Conservation (phyloP, 1,140 invertebrate genomes). For the Metopolophium dirhodum region DNA sequence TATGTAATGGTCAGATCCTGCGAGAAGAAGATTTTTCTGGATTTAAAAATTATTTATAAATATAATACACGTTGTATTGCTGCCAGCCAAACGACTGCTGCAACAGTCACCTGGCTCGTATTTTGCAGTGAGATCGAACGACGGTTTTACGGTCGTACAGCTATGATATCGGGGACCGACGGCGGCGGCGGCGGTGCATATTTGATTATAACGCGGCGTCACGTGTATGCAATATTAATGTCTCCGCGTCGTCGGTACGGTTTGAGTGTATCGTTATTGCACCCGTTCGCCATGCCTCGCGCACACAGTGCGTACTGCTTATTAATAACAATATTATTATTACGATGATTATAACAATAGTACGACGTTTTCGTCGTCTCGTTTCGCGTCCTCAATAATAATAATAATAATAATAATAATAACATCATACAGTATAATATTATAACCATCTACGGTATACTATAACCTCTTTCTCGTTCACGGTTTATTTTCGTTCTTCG, state of each 20-base stretch:
- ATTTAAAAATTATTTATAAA: too few species aligned
- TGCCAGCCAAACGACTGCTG: not conserved
- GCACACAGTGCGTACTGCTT: not conserved
- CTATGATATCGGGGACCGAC: not conserved
- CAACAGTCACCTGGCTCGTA: not conserved
- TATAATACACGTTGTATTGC: not conserved
- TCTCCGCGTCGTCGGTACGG: not conserved
- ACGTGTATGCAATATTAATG: slow-evolving; percentile 41
- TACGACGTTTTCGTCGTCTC: not conserved
- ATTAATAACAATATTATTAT: too few species aligned
- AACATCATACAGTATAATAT: not conserved
- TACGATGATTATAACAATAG: not conserved
- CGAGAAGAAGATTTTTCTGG: not conserved
- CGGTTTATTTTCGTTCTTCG: not conserved
- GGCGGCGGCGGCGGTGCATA: not conserved
- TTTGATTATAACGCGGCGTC: slow-evolving; percentile 28
- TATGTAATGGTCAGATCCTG: not conserved
- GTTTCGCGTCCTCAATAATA: not conserved
- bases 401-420: not conserved
- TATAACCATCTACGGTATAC: not conserved
- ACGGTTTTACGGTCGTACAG: not conserved
- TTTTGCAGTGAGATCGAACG: not conserved
- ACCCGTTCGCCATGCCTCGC: too few species aligned
- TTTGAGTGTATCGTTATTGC: not conserved
- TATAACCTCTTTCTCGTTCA: not conserved